A percentile compares a stretch with the other conserved stretches of the same genome.
These are phyloP conservation scores for Augiades crinisus DNA, from an alignment of 2,888 invertebrate species.

Conservation along the genomic window DNA sequence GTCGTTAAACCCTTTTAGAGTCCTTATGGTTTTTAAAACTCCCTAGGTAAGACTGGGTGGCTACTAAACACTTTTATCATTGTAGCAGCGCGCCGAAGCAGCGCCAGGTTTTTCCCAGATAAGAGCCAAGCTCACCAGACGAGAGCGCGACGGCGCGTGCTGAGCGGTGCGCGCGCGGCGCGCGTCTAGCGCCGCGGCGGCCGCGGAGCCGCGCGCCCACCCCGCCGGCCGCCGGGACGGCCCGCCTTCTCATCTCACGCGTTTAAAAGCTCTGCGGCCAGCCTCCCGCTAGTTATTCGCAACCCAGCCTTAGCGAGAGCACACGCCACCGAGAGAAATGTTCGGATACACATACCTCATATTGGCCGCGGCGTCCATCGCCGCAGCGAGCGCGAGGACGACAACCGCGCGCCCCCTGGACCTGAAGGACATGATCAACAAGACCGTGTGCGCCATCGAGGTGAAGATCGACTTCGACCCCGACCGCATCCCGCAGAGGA, in stretches of 20 bases:
- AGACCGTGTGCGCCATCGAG: constrained; percentile 63
- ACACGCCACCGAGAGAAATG: constrained; percentile 39
- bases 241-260: constrained; percentile 3
- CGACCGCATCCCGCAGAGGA: constrained; percentile 58
- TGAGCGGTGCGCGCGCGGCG: constrained; percentile 25
- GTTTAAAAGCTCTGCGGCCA: constrained; percentile 11
- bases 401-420: constrained; percentile 42
- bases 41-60: too few relatives aligned
- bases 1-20: too few relatives aligned
- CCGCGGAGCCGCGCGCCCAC: constrained; percentile 22
- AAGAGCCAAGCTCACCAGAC: too few relatives aligned
- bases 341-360: constrained; percentile 32
- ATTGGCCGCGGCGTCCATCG: constrained; percentile 31
- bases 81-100: too few relatives aligned
- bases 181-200: constrained; percentile 26
- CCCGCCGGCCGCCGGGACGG: constrained; percentile 24
- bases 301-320: constrained; percentile 43
- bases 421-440: constrained; percentile 52
- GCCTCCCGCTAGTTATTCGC: constrained; percentile 49
- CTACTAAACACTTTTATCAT: too few relatives aligned
- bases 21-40: too few relatives aligned
- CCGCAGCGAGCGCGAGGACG: constrained; percentile 35
- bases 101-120: too few relatives aligned
- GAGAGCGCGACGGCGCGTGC: background rate
- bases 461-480: constrained; percentile 52